Conservation (phyloP, 2,888 invertebrate genomes). For the Agrochola macilenta region DNA sequence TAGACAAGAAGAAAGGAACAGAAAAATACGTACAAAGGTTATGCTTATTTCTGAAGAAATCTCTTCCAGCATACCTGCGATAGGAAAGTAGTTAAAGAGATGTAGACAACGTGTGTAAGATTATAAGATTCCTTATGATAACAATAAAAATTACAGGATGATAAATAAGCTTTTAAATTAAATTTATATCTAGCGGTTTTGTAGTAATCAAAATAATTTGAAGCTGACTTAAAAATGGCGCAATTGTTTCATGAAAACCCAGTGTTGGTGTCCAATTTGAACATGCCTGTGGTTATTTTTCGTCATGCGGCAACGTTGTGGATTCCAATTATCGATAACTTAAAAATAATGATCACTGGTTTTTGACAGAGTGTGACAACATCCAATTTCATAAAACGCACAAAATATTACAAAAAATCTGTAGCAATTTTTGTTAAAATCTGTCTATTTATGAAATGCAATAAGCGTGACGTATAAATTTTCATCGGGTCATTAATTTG, state of each 20-base stretch:
- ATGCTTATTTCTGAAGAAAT: too few relatives aligned
- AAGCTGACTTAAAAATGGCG: conserved; percentile 65
- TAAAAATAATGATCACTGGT: conserved; percentile 37
- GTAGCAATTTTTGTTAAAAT: neutral
- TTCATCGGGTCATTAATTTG: neutral
- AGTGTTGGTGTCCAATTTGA: conserved; percentile 67
- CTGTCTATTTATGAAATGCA: conserved; percentile 24
- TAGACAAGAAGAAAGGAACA: too few relatives aligned
- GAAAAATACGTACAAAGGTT: too few relatives aligned
- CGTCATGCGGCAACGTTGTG: conserved; percentile 70
- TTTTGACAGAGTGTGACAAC: conserved; percentile 51
- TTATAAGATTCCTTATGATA: neutral
- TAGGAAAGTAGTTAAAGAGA: too few relatives aligned
- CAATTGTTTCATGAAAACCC: conserved; percentile 72
- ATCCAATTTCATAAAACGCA: conserved; percentile 32
- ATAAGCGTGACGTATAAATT: conserved; percentile 21
- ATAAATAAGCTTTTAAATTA: conserved; percentile 50
- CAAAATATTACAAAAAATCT: conserved; percentile 33
- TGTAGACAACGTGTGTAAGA: too few relatives aligned
- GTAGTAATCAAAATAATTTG: conserved; percentile 61
- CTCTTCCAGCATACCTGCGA: too few relatives aligned
- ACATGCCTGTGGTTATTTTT: conserved; percentile 75
- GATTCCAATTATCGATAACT: conserved; percentile 66
- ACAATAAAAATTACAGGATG: neutral
- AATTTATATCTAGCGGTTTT: conserved; percentile 58